Evolutionary conservation across 1,140 invertebrate species (phyloP).

Genomic region (Bursaphelenchus mucronatus): DNA sequence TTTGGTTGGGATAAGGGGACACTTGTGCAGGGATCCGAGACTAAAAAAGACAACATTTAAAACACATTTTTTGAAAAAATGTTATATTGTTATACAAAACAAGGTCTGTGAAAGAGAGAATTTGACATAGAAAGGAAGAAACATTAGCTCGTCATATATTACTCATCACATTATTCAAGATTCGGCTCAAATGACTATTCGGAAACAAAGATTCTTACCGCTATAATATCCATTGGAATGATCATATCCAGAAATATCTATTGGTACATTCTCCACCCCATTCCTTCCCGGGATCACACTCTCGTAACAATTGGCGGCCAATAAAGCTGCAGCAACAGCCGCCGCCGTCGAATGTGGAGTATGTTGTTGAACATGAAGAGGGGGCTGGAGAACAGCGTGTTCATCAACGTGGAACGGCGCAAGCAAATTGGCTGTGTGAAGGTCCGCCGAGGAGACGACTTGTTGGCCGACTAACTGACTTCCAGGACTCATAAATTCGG

Average conservation of each 20-base stretch:
- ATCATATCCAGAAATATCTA: neutral
- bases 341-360: constrained; percentile 3
- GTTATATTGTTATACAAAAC: too few species aligned
- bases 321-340: constrained; percentile 12
- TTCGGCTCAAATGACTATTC: neutral
- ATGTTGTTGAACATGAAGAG: neutral
- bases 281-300: constrained; percentile 9
- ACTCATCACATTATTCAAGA: neutral
- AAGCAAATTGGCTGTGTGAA: too few species aligned
- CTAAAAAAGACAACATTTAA: constrained; percentile 9
- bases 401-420: too few species aligned
- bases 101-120: too few species aligned
- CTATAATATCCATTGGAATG: constrained; percentile 2
- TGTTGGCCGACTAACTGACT: too few species aligned
- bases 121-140: neutral
- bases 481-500: too few species aligned
- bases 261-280: constrained; percentile 15
- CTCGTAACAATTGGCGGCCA: constrained; percentile 21
- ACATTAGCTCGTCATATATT: neutral
- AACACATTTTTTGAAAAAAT: too few species aligned
- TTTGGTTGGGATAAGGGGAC: neutral
- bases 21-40: neutral
- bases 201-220: neutral
- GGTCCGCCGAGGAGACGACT: too few species aligned
- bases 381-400: too few species aligned